Base-by-base conservation (phyloP, 2,797 vertebrate genomes). In the Chiloscyllium punctatum region DNA sequence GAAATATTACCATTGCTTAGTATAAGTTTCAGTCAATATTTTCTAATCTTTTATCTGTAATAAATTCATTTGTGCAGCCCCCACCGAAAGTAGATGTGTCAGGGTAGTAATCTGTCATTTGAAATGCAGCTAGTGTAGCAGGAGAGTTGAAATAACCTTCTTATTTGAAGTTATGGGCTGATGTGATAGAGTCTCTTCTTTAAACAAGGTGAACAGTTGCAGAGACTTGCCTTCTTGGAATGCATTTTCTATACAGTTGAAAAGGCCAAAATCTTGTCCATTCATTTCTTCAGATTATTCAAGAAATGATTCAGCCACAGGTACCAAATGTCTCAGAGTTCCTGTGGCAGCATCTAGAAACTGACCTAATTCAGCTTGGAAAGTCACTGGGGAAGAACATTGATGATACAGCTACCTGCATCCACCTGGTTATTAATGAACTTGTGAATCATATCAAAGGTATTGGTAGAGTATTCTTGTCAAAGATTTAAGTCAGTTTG, bases 331-430 rank as follows among this genome's bases (percentile, higher is more conserved):
- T 97, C 7, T 0, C 72, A 13, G 42, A 1, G 92, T 98, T 98
- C 96, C 96, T 98, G 87, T 98, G 97, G 97, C 27, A 57, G 0
- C 98, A 98, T 90, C 97, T 98, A 2, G 97, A 98, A 51, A 96
- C 96, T 90, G 98, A 98, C 96, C 4, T 98, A 96, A 3, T 27
- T 0, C 95, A 96, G 16, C 51, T 98, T 96, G 97, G 97, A 0
- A 21, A 96, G n/a, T 96, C 96, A 66, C 96, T 98, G 96, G 96
- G 96, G 96, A 96, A 96, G 96, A 98, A 98, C 96, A 18, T 94
- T 84, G 98, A 98, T 66, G 88, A 97, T 96, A 96, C 97, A 0
- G 97, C 97, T 0, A 96, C 97, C 0, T 96, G 96, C 0, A 88
- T 98, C 96, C 97, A 98, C 74, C 62, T 98, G 96, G 96, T 98